These are phyloP conservation scores for Tachyglossus aculeatus DNA, from an alignment of 2,797 vertebrate genomes.

Conservation along the genomic window DNA sequence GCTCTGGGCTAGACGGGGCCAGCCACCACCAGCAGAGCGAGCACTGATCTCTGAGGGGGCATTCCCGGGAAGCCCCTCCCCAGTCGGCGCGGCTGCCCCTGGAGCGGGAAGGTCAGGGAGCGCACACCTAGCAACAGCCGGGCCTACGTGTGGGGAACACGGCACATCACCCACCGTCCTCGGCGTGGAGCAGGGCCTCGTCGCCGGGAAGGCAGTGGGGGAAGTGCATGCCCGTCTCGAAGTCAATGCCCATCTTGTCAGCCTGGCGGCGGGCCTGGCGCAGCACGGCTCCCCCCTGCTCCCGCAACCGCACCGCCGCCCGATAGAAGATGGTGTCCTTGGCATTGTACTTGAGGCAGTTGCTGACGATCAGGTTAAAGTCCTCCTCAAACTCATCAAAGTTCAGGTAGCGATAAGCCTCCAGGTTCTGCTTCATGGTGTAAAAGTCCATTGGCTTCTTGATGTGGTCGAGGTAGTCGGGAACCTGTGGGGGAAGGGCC, in stretches of 20 bases:
- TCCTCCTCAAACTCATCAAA: slow-evolving; percentile 96
- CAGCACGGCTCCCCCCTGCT: slow-evolving; percentile 88
- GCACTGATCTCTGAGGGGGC: slow-evolving; percentile 1
- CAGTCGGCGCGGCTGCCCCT: background rate
- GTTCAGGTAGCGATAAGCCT: slow-evolving; percentile 94
- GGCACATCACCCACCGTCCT: slow-evolving; percentile 75
- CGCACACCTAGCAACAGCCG: slow-evolving; percentile 6
- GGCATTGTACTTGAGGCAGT: slow-evolving; percentile 98
- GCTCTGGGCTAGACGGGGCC: background rate
- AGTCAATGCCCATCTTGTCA: slow-evolving; percentile 95
- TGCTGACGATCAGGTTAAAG: slow-evolving; percentile 97
- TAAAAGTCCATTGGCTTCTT: slow-evolving; percentile 99
- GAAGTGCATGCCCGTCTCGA: slow-evolving; percentile 94
- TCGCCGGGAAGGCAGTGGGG: slow-evolving; percentile 79
- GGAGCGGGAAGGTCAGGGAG: slow-evolving; percentile 12
- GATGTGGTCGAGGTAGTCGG: slow-evolving; percentile 98
- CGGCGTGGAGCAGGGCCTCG: slow-evolving; percentile 82
- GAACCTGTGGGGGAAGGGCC: slow-evolving; percentile 80
- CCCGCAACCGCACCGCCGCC: slow-evolving; percentile 90
- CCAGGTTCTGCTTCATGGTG: slow-evolving; percentile 96
- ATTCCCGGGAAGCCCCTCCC: slow-evolving; percentile 13
- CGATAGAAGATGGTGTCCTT: slow-evolving; percentile 99
- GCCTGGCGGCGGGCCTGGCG: slow-evolving; percentile 92
- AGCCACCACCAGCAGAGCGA: background rate
- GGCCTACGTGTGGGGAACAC: background rate